Percentiles rank a stretch among this genome's conserved stretches.
Evolutionary conservation across 2,113 vertebrate species (phyloP).

Genomic region (Emydocephalus ijimae): DNA sequence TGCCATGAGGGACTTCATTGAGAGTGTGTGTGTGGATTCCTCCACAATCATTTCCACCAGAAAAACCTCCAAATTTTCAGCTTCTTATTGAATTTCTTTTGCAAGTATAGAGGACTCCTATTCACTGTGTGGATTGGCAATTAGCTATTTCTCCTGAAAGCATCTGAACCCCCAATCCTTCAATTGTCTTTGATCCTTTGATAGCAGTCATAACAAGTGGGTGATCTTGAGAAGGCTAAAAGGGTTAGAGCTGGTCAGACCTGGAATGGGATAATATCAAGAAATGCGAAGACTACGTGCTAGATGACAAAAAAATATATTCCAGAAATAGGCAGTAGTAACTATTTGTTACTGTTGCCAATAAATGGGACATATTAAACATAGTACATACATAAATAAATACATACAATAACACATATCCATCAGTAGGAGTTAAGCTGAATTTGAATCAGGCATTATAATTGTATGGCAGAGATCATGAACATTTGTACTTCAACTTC

Average conservation of each 20-base stretch:
- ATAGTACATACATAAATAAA: background rate
- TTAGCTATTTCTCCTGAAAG: background rate
- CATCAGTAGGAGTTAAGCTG: background rate
- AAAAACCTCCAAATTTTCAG: background rate
- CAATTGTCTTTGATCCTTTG: background rate
- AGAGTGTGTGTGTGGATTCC: background rate
- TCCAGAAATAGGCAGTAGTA: background rate
- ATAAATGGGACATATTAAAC: background rate
- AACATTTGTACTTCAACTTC: background rate
- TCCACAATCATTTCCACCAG: background rate
- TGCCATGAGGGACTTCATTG: background rate
- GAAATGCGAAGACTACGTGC: background rate
- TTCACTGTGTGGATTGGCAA: background rate
- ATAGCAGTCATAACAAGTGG: background rate
- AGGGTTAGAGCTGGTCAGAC: background rate
- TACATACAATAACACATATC: background rate
- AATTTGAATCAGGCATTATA: background rate
- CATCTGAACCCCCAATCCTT: background rate
- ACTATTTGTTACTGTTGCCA: background rate
- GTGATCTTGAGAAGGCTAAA: background rate
- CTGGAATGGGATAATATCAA: background rate
- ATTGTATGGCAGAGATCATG: background rate
- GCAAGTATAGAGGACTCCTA: background rate
- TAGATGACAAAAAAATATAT: background rate
- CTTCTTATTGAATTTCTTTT: background rate